phyloP scores from a whole-genome alignment of 2,888 invertebrate species.

The Dendrolimus pini region DNA sequence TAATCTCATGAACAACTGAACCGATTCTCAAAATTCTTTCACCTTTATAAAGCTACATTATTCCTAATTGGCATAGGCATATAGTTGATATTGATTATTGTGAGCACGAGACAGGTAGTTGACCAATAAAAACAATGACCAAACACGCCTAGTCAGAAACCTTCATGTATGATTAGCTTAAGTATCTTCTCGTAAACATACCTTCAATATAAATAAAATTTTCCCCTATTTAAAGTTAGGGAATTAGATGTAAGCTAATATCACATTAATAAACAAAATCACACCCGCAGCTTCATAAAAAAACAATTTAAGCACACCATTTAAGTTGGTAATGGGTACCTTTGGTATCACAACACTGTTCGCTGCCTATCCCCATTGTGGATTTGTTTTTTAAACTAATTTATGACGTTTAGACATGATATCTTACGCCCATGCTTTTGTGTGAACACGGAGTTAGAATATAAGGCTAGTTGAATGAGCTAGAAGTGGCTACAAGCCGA shows the following conservation, averaged over 20 bases:
- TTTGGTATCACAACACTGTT: slow-evolving; percentile 41
- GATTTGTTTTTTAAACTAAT: slow-evolving; percentile 73
- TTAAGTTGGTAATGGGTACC: background rate
- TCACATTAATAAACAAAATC: slow-evolving; percentile 16
- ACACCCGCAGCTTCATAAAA: slow-evolving; percentile 38
- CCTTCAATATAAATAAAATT: too few species aligned
- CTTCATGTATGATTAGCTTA: too few species aligned
- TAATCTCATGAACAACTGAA: too few species aligned
- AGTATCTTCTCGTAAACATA: too few species aligned
- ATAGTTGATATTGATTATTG: too few species aligned
- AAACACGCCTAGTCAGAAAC: too few species aligned
- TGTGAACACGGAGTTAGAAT: background rate
- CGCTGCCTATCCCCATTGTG: slow-evolving; percentile 56
- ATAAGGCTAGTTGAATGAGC: background rate
- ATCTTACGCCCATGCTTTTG: slow-evolving; percentile 43
- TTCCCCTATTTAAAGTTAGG: too few species aligned
- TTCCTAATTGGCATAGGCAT: too few species aligned
- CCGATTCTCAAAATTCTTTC: too few species aligned
- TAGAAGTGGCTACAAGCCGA: background rate
- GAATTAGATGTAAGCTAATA: slow-evolving; percentile 6
- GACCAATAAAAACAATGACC: too few species aligned
- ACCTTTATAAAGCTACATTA: too few species aligned
- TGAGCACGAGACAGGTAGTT: too few species aligned
- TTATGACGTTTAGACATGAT: slow-evolving; percentile 61
- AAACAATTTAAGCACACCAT: slow-evolving; percentile 35